phyloP scores from a whole-genome alignment of 2,113 vertebrate species.

The Arizona elegans region DNA sequence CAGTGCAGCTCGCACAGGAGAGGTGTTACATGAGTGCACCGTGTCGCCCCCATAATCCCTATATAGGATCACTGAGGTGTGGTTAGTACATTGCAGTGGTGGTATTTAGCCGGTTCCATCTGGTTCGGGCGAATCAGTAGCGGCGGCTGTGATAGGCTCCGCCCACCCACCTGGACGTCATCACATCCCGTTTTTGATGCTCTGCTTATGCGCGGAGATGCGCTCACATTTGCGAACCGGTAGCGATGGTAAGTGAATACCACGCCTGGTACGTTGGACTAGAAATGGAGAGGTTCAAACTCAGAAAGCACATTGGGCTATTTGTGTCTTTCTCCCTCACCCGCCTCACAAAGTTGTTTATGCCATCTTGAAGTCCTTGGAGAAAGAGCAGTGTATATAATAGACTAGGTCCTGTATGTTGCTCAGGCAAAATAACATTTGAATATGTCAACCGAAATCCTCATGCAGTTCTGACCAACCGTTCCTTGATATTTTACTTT shows the following conservation, averaged over 20 bases:
- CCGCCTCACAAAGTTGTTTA: background rate
- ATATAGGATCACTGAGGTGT: background rate
- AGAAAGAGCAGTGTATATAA: background rate
- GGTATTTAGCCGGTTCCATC: too few species aligned
- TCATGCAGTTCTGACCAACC: background rate
- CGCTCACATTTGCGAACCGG: too few species aligned
- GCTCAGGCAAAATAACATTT: background rate
- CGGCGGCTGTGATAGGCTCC: too few species aligned
- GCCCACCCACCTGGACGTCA: too few species aligned
- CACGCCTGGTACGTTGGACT: background rate
- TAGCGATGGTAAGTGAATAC: too few species aligned
- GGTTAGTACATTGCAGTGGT: too few species aligned
- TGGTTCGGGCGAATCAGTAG: too few species aligned
- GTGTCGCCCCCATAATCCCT: background rate
- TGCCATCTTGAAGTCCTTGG: background rate
- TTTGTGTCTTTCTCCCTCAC: background rate
- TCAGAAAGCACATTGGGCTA: background rate
- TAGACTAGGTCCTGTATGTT: background rate
- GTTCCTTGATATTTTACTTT: background rate
- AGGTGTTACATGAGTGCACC: too few species aligned
- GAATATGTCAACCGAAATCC: background rate
- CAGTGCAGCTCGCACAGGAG: too few species aligned
- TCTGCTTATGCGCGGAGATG: too few species aligned
- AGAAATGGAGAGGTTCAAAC: background rate
- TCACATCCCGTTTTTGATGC: too few species aligned